phyloP scores from a whole-genome alignment of 2,888 invertebrate species.

The Dynastes grantii region DNA sequence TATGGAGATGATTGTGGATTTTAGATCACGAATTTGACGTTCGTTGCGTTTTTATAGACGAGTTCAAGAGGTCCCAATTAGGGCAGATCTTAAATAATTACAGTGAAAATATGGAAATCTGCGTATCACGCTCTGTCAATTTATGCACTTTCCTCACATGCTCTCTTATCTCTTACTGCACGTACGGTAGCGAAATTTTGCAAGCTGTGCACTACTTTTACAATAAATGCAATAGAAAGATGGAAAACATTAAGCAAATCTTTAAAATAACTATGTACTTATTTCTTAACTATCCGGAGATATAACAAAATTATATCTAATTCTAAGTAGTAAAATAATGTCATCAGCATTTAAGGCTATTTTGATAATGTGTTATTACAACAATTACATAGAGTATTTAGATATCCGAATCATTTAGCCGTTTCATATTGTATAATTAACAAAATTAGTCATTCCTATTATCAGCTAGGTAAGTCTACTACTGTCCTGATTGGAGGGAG shows the following conservation, averaged over 20 bases:
- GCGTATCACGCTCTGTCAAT: slow-evolving; percentile 49
- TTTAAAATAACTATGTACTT: neutral
- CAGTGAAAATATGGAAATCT: slow-evolving; percentile 56
- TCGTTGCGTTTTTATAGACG: slow-evolving; percentile 54
- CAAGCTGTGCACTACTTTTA: slow-evolving; percentile 1
- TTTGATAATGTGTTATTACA: too few species aligned
- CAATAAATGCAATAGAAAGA: neutral
- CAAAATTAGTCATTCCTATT: too few species aligned
- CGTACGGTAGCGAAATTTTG: slow-evolving; percentile 31
- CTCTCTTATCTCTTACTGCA: neutral
- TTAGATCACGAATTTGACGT: slow-evolving; percentile 63
- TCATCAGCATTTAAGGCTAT: too few species aligned
- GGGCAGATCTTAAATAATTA: slow-evolving; percentile 58
- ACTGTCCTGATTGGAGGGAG: too few species aligned
- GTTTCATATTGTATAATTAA: too few species aligned
- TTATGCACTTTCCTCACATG: slow-evolving; percentile 35
- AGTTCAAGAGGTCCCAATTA: slow-evolving; percentile 61
- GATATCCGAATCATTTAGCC: too few species aligned
- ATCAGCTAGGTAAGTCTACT: too few species aligned
- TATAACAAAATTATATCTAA: too few species aligned
- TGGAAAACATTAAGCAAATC: too few species aligned
- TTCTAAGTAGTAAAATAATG: too few species aligned
- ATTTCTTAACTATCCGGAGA: too few species aligned
- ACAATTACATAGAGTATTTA: too few species aligned
- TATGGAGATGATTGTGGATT: slow-evolving; percentile 53